Evolutionary conservation across 1,140 invertebrate genomes (phyloP), one percentile per base, ranked within the genome.

Genomic region (Euura saliciscinereae): DNA sequence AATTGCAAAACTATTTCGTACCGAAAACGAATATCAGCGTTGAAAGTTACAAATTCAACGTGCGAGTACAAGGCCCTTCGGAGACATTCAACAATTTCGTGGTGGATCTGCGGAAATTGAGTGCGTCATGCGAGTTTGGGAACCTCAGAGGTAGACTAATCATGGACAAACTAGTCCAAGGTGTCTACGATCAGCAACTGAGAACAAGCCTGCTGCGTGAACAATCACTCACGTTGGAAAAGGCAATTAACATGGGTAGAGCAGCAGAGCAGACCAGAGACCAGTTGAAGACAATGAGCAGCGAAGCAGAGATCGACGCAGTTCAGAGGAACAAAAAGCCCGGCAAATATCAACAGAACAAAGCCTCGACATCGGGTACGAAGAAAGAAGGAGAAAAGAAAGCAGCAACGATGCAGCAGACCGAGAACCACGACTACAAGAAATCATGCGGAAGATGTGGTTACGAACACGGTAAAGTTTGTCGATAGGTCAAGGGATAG

Each of bases 21-120:
- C 81, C 80, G 11, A 80, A 79, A 71, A 74, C 75, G 0, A 82
- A 82, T 68, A 73, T 77, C 70, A 82, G 74, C 44, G 75, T 78
- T 2, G 78, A 80, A n/a, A 73, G 77, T 66, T 74, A 78, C 44
- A 74, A 75, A 42, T 79, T 77, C 66, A 74, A 75, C 43, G 66
- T 70, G 6, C 68, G 71, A 51, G 45, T 45, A 13, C 76, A 78
- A 70, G 45, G 75, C 69, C 0, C 64, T 0, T 73, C 76, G 3
- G 75, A 76, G 71, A 75, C 7, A 69, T 79, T 77, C 45, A 69
- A 45, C 0, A 67, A 70, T 2, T 79, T 75, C 10, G 44, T 77
- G 2, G 77, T 75, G 2, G 78, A 76, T 42, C 69, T 79, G 8
- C 76, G 75, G 65, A 78, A 76, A 70, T 28, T 79, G 4, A 77